Base-by-base conservation (phyloP, 2,888 invertebrate genomes). In the Hybos culiciformis region DNA sequence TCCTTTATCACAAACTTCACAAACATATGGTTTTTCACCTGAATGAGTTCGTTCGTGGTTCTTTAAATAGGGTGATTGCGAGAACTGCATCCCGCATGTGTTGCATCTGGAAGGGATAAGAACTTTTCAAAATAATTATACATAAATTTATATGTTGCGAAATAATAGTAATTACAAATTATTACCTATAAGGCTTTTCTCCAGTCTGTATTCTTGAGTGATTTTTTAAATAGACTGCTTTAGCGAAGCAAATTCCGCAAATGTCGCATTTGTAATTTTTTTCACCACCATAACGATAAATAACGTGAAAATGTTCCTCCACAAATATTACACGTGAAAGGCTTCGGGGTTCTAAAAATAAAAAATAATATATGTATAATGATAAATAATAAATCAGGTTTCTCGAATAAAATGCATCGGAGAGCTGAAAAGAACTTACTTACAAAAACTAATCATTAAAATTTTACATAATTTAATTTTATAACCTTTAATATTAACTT, bases 51-150 rank as follows among this genome's bases (percentile, higher is more conserved):
- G 73, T 64, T 88, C 87, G 58, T 87, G 87, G 62, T 87, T 88
- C 59, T 87, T 87, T 42, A 88, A 69, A 71, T 88, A 87, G 3
- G 87, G 87, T 43, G 84, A 84, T 58, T 88, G 87, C 6, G 86
- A 86, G 62, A 88, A 87, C 61, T 86, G 86, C 87, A 87, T 87
- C 37, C 87, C 87, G 61, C 87, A 88, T 19, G 86, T 85, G 58
- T 77, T 80, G 67, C 87, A 88, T 63, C 82, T 82, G 59, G 56
- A 57, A 15, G 18, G 9, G 39, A 19, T 39, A 8, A 44, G 14
- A 17, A 21, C 37, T 17, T n/a, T n/a, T n/a, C n/a, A n/a, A n/a
- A n/a, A n/a, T n/a, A n/a, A n/a, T n/a, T 19, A 18, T 15, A 38
- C 14, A 14, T 19, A 37, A 7, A 36, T 19, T 32, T 39, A 33